Conservation (phyloP, 2,888 invertebrate species). For the Euplexia lucipara region DNA sequence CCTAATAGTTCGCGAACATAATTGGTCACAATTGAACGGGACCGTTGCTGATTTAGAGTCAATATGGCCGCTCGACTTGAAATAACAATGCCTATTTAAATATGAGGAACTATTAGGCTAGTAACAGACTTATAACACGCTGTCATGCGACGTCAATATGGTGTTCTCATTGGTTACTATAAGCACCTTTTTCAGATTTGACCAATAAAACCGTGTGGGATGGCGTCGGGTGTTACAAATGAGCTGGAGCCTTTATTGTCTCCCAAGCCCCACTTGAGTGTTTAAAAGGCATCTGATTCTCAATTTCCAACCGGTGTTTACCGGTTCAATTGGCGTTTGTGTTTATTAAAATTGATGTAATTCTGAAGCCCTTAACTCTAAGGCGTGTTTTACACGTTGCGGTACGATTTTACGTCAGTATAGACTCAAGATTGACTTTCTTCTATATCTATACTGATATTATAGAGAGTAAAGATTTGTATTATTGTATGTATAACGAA, state of each 20-base stretch:
- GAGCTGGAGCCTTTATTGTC: no score
- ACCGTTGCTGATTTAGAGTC: conserved; percentile 76
- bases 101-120: conserved; percentile 53
- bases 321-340: conserved; percentile 30
- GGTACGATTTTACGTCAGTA: not conserved
- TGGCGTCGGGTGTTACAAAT: no score
- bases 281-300: conserved; percentile 39
- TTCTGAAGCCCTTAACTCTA: conserved; percentile 9
- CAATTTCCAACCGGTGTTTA: conserved; percentile 34
- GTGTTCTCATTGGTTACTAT: no score
- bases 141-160: no score
- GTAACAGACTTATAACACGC: no score
- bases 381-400: conserved; percentile 3
- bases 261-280: conserved; percentile 27
- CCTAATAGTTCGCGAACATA: conserved; percentile 72
- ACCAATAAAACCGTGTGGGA: no score
- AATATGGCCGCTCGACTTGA: conserved; percentile 70
- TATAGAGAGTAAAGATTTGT: no score
- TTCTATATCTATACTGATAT: no score
- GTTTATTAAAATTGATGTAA: conserved; percentile 27
- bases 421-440: conserved; percentile 8
- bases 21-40: conserved; percentile 82
- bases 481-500: no score
- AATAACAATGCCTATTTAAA: conserved; percentile 66
- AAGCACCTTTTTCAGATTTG: no score